Evolutionary conservation across 2,113 vertebrate species (phyloP), one percentile per base, ranked within the genome.

Genomic region (Larimichthys crocea): DNA sequence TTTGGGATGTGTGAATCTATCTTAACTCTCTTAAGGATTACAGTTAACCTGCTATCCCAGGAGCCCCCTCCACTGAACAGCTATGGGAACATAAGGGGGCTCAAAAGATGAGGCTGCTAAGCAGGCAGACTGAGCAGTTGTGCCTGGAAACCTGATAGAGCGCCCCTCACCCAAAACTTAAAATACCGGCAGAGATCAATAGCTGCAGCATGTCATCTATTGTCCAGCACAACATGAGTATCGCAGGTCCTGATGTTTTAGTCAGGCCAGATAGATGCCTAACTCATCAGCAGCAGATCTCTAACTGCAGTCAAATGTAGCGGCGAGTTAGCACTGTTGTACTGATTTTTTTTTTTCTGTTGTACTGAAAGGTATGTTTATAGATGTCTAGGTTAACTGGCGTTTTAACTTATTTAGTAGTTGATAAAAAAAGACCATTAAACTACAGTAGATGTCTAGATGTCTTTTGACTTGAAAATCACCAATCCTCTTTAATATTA

Each of bases 171-270:
- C 92, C 89, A 77, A 90, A 92, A 91, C 90, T 86, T 91, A 92
- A 94, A 91, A 93, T 92, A 94, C 92, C 91, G 88, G 71, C 86
- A 84, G 68, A 87, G 92, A 94, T 94, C 94, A 94, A 94, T 94
- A 93, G 63, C 74, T 85, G 92, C 90, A 94, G 88, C 91, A 89
- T 93, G 91, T 91, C 86, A 90, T 85, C 82, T 89, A 84, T 91
- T 80, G 90, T 91, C 89, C 87, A 82, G 86, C 80, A 53, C 84
- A 86, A 78, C 35, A 40, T 9, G 35, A 77, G 79, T 73, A 73
- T 12, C 19, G 49, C 59, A 53, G 67, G 57, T 63, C 63, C 42
- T 63, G 20, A 46, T 22, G 59, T 72, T 74, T 42, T 50, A 59
- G 29, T 55, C 3, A 7, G 29, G 60, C 10, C 10, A 50, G 81